Conservation (phyloP, 1,140 invertebrate genomes). For the Penaeus japonicus region DNA sequence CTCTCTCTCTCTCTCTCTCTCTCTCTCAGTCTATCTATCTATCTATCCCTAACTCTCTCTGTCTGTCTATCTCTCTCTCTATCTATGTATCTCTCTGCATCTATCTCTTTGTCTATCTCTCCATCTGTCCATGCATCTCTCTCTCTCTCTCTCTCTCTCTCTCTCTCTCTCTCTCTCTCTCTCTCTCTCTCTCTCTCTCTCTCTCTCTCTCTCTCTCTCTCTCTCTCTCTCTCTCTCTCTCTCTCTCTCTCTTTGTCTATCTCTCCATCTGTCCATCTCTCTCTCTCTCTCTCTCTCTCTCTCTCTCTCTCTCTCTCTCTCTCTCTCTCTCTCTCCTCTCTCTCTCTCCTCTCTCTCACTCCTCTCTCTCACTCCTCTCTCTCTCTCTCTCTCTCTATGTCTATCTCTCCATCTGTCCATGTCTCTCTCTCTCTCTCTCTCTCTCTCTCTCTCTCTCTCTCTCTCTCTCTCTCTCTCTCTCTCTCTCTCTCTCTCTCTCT, state of each 20-base stretch:
- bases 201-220: background rate
- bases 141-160: too few relatives aligned
- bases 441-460: background rate
- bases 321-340: background rate
- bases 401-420: background rate
- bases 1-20: too few relatives aligned
- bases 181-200: background rate
- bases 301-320: background rate
- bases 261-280: background rate
- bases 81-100: too few relatives aligned
- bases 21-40: too few relatives aligned
- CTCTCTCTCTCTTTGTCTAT: background rate
- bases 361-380: background rate
- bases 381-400: background rate
- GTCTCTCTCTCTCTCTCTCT: background rate
- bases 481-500: background rate
- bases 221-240: constrained; percentile 20
- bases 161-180: constrained; percentile 13
- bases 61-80: too few relatives aligned
- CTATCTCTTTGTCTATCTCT: too few relatives aligned
- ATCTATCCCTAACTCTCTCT: too few relatives aligned
- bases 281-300: background rate
- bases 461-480: too few relatives aligned
- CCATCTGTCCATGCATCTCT: too few relatives aligned
- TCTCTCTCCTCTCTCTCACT: too few relatives aligned